Base-by-base conservation (phyloP, 2,113 vertebrate species). In the Danio rerio region DNA sequence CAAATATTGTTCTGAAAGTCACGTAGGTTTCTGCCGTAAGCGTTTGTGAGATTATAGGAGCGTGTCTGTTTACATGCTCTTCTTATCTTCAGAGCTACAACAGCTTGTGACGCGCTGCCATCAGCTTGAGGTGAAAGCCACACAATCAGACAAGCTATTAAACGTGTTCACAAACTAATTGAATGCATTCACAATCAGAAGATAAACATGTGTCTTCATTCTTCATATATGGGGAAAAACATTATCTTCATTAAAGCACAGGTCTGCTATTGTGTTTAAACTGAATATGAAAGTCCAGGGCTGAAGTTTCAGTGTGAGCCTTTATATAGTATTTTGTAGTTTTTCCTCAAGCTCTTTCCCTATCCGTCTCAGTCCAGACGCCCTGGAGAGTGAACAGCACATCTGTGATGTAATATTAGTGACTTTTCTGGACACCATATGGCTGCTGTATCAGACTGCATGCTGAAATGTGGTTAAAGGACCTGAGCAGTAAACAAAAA, bases 81-180 rank as follows among this genome's bases (percentile, higher is more conserved):
- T 76, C 73, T 61, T 76, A 76, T 76, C 56, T 61, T 56, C 18
- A 10, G 43, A 61, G 73, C 43, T 61, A 20, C 16, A 61, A 61
- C 73, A 61, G n/a, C 73, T 76, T 61, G 72, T 59, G n/a, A 58
- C 15, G 0, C 0, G 6, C 9, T n/a, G 31, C 31, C 53, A 45
- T 18, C 31, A 18, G 16, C 20, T 75, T 58, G 8, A 55, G 31
- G 20, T 74, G 53, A 42, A 74, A 74, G 40, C 10, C 5, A 56
- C 47, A 58, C 31, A 74, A 43, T 56, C 53, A 43, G 50, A 55
- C 13, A 18, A 43, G 8, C 16, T 2, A 18, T 42, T 58, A 18
- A 43, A 74, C 6, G 0, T 74, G 52, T 74, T 52, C 40, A 50
- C 21, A 52, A 1, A 16, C 52, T 31, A 65, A 59, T n/a, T 15